Conservation (phyloP, 2,888 invertebrate genomes). For the Drosophila tripunctata region DNA sequence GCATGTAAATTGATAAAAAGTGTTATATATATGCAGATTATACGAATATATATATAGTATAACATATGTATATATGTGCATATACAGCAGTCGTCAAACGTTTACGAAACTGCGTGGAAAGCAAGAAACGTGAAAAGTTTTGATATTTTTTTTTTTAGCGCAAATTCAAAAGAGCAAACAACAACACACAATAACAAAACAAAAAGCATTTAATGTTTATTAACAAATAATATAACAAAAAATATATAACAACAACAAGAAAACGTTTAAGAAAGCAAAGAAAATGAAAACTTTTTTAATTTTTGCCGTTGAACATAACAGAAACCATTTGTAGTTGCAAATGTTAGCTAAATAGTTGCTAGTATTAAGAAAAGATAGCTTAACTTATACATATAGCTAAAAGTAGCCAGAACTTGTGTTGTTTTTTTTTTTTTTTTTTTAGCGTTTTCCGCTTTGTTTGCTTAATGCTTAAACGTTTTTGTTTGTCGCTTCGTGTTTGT, state of each 20-base stretch:
- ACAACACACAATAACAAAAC: background rate
- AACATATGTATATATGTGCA: background rate
- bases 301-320: slow-evolving; percentile 5
- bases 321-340: slow-evolving; percentile 44
- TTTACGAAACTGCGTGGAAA: slow-evolving; percentile 23
- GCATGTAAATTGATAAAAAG: slow-evolving; percentile 37
- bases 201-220: slow-evolving; percentile 54
- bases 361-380: slow-evolving; percentile 7
- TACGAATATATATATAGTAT: slow-evolving; percentile 1
- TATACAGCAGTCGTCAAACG: slow-evolving; percentile 10
- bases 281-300: background rate
- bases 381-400: background rate
- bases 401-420: too few relatives aligned
- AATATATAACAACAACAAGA: too few relatives aligned
- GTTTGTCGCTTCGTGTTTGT: slow-evolving; percentile 24
- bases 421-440: slow-evolving; percentile 6
- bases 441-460: slow-evolving; percentile 41
- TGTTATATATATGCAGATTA: background rate
- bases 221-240: background rate
- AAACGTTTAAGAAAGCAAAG: slow-evolving; percentile 19
- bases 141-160: too few relatives aligned
- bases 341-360: slow-evolving; percentile 51
- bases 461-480: slow-evolving; percentile 40
- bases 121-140: slow-evolving; percentile 1
- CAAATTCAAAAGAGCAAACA: slow-evolving; percentile 35